These are phyloP conservation scores for Lepeophtheirus nordmannii DNA, from an alignment of 2,888 invertebrate species.

Conservation along the genomic window DNA sequence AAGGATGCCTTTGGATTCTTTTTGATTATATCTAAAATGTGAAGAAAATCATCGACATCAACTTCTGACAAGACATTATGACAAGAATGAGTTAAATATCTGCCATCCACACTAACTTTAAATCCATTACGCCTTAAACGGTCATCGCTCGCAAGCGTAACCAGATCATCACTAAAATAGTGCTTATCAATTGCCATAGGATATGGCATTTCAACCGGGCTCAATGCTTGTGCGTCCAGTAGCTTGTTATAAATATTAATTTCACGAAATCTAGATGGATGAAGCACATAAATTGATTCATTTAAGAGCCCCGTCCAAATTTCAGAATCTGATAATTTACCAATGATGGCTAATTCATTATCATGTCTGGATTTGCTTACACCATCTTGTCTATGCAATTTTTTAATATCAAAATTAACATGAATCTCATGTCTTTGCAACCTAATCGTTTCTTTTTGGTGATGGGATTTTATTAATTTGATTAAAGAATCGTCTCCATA, in stretches of 20 bases:
- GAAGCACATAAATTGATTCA: not conserved
- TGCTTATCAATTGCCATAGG: not conserved
- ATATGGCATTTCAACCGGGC: not conserved
- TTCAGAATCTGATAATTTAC: not conserved
- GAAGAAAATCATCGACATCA: not conserved
- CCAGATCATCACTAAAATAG: not conserved
- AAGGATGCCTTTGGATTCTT: not conserved
- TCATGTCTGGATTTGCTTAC: not conserved
- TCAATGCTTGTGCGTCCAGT: not conserved
- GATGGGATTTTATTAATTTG: too few relatives aligned
- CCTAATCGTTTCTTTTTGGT: not conserved
- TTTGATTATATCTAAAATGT: not conserved
- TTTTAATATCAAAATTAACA: not conserved
- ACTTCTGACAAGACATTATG: not conserved
- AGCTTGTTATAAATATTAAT: not conserved
- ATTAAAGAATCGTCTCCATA: not conserved
- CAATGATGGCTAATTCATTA: not conserved
- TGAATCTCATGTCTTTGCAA: not conserved
- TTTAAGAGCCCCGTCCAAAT: not conserved
- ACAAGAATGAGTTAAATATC: not conserved
- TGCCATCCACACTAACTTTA: not conserved
- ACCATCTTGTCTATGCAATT: not conserved
- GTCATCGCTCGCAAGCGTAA: not conserved
- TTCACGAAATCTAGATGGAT: not conserved
- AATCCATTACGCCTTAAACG: not conserved